Conservation (phyloP, 2,888 invertebrate species). For the Spilarctia lutea region DNA sequence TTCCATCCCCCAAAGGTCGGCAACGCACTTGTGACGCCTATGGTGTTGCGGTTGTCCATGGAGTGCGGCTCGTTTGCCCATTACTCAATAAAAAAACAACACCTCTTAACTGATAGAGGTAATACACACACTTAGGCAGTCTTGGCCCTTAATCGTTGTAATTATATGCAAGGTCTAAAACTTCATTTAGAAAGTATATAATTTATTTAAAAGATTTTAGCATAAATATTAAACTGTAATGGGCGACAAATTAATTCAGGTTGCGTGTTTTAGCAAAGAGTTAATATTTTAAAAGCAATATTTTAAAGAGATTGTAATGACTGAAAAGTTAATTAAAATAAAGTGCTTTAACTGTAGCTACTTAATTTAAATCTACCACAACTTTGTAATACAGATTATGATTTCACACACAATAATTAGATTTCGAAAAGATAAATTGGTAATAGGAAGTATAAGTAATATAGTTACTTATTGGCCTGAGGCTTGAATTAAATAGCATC, state of each 20-base stretch:
- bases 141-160: too few relatives aligned
- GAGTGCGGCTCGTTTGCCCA: too few relatives aligned
- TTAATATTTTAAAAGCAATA: conserved; percentile 4
- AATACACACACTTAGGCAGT: too few relatives aligned
- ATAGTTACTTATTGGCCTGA: not conserved
- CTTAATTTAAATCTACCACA: not conserved
- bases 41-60: too few relatives aligned
- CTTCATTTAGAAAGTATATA: not conserved
- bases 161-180: not conserved
- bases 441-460: not conserved
- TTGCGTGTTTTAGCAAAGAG: conserved; percentile 3
- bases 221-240: not conserved
- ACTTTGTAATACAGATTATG: not conserved
- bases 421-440: not conserved
- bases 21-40: too few relatives aligned
- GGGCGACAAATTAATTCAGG: not conserved
- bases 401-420: not conserved
- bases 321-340: not conserved
- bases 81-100: too few relatives aligned
- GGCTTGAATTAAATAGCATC: not conserved
- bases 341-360: not conserved
- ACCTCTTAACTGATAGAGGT: too few relatives aligned
- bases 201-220: not conserved
- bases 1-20: too few relatives aligned
- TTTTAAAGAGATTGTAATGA: not conserved